Evolutionary conservation across 23 tunicate genomes (phyloP).

Genomic region (Trididemnum miniatum): DNA sequence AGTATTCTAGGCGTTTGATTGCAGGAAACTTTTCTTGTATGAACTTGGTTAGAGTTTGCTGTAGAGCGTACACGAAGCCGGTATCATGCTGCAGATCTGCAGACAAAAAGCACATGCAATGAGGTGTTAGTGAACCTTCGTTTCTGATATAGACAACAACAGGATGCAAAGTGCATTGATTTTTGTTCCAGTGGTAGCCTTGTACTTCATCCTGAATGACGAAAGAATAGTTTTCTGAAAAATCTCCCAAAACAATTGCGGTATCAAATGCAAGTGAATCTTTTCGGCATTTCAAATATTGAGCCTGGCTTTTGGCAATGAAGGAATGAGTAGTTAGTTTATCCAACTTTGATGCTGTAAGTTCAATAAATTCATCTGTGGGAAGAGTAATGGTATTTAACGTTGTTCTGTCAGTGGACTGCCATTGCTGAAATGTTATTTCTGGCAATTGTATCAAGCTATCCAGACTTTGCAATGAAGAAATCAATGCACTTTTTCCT

Average conservation of each 20-base stretch:
- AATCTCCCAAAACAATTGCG: slow-evolving; percentile 20
- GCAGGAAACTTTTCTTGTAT: slow-evolving; percentile 3
- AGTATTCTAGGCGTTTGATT: too few species aligned
- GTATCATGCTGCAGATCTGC: slow-evolving; percentile 1
- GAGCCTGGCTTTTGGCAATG: slow-evolving; percentile 11
- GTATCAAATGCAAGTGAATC: not conserved
- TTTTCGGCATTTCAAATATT: slow-evolving; percentile 22
- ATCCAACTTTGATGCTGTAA: not conserved
- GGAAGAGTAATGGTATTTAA: too few species aligned
- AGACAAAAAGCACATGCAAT: not conserved
- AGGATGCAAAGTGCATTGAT: slow-evolving; percentile 6
- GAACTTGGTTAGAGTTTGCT: not conserved
- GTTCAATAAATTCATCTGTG: not conserved
- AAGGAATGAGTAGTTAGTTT: slow-evolving; percentile 24
- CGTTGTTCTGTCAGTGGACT: too few species aligned
- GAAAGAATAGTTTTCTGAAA: slow-evolving; percentile 26
- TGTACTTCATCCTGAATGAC: not conserved
- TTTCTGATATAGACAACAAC: not conserved
- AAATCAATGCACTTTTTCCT: not conserved
- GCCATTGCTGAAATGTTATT: slow-evolving; percentile 19
- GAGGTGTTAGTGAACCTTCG: not conserved
- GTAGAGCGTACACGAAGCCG: slow-evolving; percentile 20
- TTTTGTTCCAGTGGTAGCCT: slow-evolving; percentile 4
- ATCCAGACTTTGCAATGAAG: not conserved
- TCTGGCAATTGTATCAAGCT: not conserved